Conservation (phyloP, 2,888 invertebrate species). For the Eupsilia transversa region DNA sequence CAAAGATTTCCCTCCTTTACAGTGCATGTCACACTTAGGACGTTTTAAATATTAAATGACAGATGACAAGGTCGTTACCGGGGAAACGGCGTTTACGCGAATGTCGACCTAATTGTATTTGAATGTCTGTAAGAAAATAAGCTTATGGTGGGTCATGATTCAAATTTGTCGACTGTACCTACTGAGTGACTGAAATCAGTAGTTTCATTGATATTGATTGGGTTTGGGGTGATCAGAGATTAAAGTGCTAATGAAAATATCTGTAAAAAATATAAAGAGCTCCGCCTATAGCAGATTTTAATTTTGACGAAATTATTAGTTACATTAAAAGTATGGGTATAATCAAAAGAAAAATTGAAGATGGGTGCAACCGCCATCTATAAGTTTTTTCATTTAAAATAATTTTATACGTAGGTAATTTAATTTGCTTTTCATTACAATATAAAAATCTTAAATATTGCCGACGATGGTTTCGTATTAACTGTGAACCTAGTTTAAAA, state of each 20-base stretch:
- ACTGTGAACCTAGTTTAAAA: constrained; percentile 10
- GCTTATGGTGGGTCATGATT: no score
- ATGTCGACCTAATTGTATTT: no score
- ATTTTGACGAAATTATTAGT: not conserved
- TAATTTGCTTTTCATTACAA: not conserved
- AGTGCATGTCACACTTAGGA: no score
- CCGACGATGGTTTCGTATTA: constrained; percentile 1
- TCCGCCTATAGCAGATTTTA: not conserved
- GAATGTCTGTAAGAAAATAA: no score
- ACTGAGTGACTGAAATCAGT: constrained; percentile 19
- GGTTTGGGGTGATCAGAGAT: not conserved
- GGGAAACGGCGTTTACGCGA: no score
- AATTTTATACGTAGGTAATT: no score
- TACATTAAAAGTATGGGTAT: not conserved
- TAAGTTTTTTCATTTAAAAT: not conserved
- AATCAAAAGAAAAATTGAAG: not conserved
- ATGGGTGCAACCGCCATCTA: constrained; percentile 3
- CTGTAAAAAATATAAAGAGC: no score
- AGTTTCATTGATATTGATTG: constrained; percentile 31
- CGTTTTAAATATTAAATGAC: no score
- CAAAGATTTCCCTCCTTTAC: no score
- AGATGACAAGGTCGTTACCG: no score
- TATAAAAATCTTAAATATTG: constrained; percentile 10
- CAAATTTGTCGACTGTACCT: no score
- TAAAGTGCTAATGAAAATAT: not conserved